Evolutionary conservation across 1,140 invertebrate genomes (phyloP).

Genomic region (Centruroides vittatus): DNA sequence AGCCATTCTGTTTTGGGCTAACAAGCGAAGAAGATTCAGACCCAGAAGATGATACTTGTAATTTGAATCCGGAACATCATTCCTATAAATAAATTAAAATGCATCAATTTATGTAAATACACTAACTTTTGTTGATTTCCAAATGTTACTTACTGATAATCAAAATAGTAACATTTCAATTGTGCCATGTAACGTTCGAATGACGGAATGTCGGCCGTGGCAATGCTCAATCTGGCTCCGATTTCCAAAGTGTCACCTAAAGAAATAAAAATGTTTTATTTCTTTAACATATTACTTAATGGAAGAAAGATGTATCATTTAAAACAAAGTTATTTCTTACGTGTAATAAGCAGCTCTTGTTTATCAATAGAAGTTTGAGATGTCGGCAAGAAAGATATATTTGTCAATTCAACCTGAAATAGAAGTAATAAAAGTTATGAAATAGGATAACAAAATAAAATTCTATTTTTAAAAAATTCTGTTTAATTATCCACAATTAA

Average conservation of each 20-base stretch:
- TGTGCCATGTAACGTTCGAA: constrained; percentile 96
- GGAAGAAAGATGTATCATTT: background rate
- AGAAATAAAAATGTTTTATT: constrained; percentile 12
- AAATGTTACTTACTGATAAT: constrained; percentile 59
- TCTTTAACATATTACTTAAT: background rate
- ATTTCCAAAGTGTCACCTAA: constrained; percentile 82
- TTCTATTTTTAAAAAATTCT: too few relatives aligned
- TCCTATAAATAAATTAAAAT: constrained; percentile 28
- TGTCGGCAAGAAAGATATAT: constrained; percentile 72
- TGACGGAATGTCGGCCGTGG: constrained; percentile 74
- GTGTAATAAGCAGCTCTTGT: constrained; percentile 72
- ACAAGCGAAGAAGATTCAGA: constrained; percentile 84
- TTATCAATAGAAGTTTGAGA: constrained; percentile 58
- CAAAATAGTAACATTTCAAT: constrained; percentile 93
- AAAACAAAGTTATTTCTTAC: constrained; percentile 34
- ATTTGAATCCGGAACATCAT: constrained; percentile 73
- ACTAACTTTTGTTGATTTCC: too few relatives aligned
- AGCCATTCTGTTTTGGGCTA: constrained; percentile 91
- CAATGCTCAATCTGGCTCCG: constrained; percentile 88
- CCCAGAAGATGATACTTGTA: constrained; percentile 92
- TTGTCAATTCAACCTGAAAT: constrained; percentile 63
- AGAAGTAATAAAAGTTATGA: constrained; percentile 13
- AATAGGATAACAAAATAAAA: background rate
- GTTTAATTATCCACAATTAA: too few relatives aligned
- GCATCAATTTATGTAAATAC: too few relatives aligned